Evolutionary conservation across 2,797 vertebrate genomes (phyloP).

Genomic region (Neopelma chrysocephalum): DNA sequence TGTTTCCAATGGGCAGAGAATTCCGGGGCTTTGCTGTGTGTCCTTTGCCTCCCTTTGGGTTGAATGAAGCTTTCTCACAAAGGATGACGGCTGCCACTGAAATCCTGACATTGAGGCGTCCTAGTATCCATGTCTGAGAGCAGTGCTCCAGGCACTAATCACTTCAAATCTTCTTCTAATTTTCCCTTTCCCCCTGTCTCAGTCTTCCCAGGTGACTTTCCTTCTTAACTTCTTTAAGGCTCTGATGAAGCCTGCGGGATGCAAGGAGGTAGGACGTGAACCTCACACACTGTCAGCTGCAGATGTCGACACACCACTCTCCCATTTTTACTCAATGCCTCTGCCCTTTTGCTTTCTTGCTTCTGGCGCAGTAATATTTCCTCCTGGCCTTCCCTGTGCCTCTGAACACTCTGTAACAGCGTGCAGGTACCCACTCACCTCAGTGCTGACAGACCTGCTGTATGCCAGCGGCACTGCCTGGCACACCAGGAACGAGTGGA

Average conservation of each 20-base stretch:
- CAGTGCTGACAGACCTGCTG: background rate
- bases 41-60: background rate
- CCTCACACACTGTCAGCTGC: background rate
- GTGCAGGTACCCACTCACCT: background rate
- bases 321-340: background rate
- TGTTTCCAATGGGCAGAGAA: background rate
- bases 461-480: rapidly evolving
- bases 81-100: background rate
- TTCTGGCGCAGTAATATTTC: background rate
- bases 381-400: background rate
- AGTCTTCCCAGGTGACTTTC: constrained; percentile 42
- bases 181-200: constrained; percentile 23
- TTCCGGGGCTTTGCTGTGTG: background rate
- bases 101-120: background rate
- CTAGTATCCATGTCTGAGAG: background rate
- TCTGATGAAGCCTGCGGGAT: constrained; percentile 22
- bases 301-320: background rate
- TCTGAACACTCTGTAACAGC: background rate
- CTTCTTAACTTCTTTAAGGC: constrained; percentile 39
- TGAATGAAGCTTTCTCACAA: background rate
- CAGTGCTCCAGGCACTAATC: background rate
- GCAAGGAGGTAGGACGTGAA: background rate
- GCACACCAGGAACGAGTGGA: background rate
- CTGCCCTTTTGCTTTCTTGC: constrained; percentile 1
- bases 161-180: constrained; percentile 29